Evolutionary conservation across 2,797 vertebrate species (phyloP).

Genomic region (Amazonetta brasiliensis): DNA sequence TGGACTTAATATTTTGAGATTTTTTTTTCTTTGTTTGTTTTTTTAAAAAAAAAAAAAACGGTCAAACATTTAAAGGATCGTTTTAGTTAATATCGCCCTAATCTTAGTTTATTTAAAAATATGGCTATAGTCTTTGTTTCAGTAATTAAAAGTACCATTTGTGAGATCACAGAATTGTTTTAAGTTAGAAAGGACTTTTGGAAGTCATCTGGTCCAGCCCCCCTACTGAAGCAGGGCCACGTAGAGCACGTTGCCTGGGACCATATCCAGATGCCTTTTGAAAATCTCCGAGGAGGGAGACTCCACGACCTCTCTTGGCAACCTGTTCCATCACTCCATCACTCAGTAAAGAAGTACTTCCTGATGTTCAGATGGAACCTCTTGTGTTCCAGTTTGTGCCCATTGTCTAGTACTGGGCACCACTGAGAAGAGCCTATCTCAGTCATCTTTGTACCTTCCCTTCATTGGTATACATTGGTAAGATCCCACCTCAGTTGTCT

Average conservation of each 20-base stretch:
- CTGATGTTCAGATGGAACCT: neutral
- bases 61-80: neutral
- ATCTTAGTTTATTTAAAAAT: neutral
- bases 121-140: neutral
- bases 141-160: neutral
- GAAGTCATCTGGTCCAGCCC: neutral
- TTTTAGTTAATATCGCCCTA: neutral
- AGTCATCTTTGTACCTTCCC: neutral
- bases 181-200: neutral
- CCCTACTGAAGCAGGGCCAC: neutral
- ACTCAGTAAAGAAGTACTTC: neutral
- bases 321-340: too few species aligned
- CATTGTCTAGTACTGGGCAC: neutral
- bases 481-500: too few species aligned
- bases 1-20: neutral
- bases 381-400: neutral
- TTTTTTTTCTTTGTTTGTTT: neutral
- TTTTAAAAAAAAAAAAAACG: neutral
- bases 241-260: too few species aligned
- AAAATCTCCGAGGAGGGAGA: too few species aligned
- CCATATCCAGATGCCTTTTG: too few species aligned
- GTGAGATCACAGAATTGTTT: neutral
- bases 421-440: neutral
- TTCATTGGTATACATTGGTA: neutral
- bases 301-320: too few species aligned